Conservation (phyloP, 2,113 vertebrate genomes). For the Ophthalmolycus amberensis region DNA sequence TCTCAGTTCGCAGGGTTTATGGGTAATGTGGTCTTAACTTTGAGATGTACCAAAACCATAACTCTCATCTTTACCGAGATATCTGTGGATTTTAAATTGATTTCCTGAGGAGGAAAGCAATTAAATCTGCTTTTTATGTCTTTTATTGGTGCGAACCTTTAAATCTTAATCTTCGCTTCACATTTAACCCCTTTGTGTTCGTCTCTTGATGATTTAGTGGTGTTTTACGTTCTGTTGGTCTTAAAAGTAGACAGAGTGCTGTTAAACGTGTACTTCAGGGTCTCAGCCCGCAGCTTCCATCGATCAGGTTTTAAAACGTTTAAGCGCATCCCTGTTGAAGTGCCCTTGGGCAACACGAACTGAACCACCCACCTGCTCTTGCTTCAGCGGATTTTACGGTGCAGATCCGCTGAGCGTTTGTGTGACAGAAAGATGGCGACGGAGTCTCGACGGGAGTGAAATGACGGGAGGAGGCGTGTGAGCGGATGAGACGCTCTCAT, state of each 20-base stretch:
- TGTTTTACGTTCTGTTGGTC: not conserved
- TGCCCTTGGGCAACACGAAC: slow-evolving; percentile 25
- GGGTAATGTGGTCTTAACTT: not conserved
- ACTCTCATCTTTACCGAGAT: no score
- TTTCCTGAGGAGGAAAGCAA: not conserved
- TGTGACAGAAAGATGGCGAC: slow-evolving; percentile 29
- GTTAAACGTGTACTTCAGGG: not conserved
- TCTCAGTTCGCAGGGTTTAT: not conserved
- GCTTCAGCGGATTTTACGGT: slow-evolving; percentile 18
- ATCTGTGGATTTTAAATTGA: not conserved
- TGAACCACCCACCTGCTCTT: slow-evolving; percentile 20
- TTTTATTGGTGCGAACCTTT: no score
- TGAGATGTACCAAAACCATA: not conserved
- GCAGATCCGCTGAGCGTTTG: not conserved
- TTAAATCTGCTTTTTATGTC: no score
- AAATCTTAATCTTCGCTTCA: not conserved
- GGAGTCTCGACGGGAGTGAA: slow-evolving; percentile 43
- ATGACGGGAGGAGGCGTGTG: slow-evolving; percentile 25
- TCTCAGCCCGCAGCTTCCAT: slow-evolving; percentile 13
- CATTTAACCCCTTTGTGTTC: not conserved
- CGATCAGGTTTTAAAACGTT: not conserved
- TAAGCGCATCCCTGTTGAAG: not conserved
- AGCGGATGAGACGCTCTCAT: slow-evolving; percentile 37
- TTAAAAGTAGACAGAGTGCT: slow-evolving; percentile 12
- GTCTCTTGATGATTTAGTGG: not conserved